These are phyloP conservation scores for Gortyna flavago DNA, from an alignment of 2,888 invertebrate genomes.

Conservation along the genomic window DNA sequence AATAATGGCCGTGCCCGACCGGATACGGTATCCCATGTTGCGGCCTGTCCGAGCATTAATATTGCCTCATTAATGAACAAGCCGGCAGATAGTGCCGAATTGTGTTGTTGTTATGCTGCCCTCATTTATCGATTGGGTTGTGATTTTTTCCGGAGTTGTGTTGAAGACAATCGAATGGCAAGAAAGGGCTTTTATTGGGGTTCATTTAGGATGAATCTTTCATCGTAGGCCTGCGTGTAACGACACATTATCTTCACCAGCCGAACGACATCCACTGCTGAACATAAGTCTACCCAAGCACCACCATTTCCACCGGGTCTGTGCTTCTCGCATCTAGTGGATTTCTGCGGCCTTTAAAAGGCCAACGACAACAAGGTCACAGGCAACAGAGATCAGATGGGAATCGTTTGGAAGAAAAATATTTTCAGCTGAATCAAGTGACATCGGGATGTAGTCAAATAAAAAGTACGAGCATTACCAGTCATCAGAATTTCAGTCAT, in stretches of 20 bases:
- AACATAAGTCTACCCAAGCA: not conserved
- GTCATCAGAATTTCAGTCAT: not conserved
- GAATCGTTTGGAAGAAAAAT: not conserved
- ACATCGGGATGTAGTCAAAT: not conserved
- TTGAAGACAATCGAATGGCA: not conserved
- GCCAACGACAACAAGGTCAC: too few relatives aligned
- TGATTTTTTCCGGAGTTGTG: not conserved
- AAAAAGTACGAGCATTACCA: not conserved
- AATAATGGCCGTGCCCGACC: conserved; percentile 33
- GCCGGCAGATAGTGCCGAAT: conserved; percentile 27
- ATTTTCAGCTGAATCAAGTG: not conserved
- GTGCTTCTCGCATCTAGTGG: not conserved
- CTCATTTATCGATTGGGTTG: not conserved
- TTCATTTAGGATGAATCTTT: not conserved
- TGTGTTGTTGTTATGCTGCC: not conserved
- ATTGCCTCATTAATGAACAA: conserved; percentile 53
- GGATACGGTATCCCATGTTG: conserved; percentile 20
- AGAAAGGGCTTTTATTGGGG: not conserved
- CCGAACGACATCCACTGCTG: not conserved
- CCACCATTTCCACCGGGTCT: not conserved
- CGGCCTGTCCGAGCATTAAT: conserved; percentile 48
- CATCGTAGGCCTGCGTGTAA: not conserved
- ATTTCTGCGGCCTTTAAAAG: not conserved
- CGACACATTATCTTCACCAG: not conserved
- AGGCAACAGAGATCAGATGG: not conserved